Conservation (phyloP, 2,888 invertebrate genomes). For the Thalpophila matura region DNA sequence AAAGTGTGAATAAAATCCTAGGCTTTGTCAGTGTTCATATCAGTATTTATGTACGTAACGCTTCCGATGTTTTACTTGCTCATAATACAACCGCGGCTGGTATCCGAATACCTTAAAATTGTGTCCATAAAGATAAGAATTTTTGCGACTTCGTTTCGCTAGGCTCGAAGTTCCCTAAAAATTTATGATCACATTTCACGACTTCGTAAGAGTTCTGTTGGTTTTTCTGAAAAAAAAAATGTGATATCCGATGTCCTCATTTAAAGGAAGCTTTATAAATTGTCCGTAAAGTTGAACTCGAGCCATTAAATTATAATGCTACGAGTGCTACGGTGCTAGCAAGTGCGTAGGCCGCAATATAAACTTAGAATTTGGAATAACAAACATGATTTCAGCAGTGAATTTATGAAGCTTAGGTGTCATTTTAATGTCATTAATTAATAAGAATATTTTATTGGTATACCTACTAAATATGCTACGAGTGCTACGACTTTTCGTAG, state of each 20-base stretch:
- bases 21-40: conserved; percentile 48
- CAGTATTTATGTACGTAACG: conserved; percentile 59
- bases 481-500: too few species aligned
- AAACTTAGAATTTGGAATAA: conserved; percentile 23
- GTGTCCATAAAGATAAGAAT: conserved; percentile 81
- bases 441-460: too few species aligned
- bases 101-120: conserved; percentile 79
- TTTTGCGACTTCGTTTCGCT: conserved; percentile 77
- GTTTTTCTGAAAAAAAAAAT: conserved; percentile 67
- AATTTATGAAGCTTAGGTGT: conserved; percentile 22
- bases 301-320: conserved; percentile 40
- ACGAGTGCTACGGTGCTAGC: conserved; percentile 51
- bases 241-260: conserved; percentile 68
- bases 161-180: conserved; percentile 74
- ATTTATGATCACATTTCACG: conserved; percentile 81
- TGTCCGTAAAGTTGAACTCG: conserved; percentile 47
- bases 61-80: conserved; percentile 65
- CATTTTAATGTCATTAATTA: conserved; percentile 3
- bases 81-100: conserved; percentile 65
- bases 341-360: conserved; percentile 38
- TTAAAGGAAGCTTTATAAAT: conserved; percentile 65
- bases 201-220: conserved; percentile 75
- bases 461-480: too few species aligned
- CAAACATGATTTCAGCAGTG: neutral
- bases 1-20: conserved; percentile 45